phyloP scores from a whole-genome alignment of 2,888 invertebrate species.

The Tenthredo distinguenda region DNA sequence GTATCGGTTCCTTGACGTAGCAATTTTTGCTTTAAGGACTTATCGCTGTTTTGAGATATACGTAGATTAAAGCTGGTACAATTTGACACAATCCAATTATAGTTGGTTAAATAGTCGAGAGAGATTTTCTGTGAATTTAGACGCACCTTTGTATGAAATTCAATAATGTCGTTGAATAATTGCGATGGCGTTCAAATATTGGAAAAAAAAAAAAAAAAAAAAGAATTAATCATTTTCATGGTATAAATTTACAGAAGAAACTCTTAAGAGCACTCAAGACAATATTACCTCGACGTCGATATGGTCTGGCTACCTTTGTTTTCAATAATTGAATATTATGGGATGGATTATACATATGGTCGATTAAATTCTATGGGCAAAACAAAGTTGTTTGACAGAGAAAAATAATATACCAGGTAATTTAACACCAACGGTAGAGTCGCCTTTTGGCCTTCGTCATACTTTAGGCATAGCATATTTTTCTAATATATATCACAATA shows the following conservation, averaged over 20 bases:
- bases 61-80: constrained; percentile 8
- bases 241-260: constrained; percentile 14
- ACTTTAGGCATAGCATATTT: constrained; percentile 78
- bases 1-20: background rate
- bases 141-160: background rate
- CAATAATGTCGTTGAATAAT: background rate
- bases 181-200: background rate
- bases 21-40: background rate
- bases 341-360: constrained; percentile 3
- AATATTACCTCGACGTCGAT: constrained; percentile 38
- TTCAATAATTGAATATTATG: constrained; percentile 28
- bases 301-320: constrained; percentile 22
- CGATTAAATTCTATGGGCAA: constrained; percentile 2
- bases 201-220: no score
- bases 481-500: constrained; percentile 77
- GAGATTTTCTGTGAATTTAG: constrained; percentile 42
- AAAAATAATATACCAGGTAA: constrained; percentile 43
- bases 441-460: constrained; percentile 77
- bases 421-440: constrained; percentile 67
- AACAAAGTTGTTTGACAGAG: constrained; percentile 16
- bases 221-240: background rate
- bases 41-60: background rate
- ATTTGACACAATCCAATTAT: constrained; percentile 35
- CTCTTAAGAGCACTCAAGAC: constrained; percentile 28
- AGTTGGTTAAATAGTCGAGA: constrained; percentile 19